A percentile compares a stretch with the other conserved stretches of the same genome.
Conservation (phyloP, 1,140 invertebrate genomes). For the Panonychus citri region DNA sequence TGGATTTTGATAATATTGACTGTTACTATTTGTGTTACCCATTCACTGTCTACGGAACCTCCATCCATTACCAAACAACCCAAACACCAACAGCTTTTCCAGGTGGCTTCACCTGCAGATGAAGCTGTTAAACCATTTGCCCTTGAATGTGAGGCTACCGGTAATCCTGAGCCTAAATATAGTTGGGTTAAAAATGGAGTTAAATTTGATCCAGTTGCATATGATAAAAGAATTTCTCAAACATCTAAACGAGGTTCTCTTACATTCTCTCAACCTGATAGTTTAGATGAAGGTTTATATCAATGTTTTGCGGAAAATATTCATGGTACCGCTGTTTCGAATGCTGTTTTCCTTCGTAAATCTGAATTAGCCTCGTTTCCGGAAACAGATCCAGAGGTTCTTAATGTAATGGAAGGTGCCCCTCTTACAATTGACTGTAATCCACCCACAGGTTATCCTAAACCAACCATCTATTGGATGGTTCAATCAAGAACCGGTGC, state of each 20-base stretch:
- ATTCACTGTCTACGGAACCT: conserved; percentile 29
- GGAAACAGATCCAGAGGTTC: conserved; percentile 28
- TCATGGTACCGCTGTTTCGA: conserved; percentile 76
- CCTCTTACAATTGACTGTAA: conserved; percentile 63
- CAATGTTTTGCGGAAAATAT: conserved; percentile 91
- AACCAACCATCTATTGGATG: conserved; percentile 78
- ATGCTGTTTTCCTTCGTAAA: conserved; percentile 80
- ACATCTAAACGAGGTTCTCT: conserved; percentile 73
- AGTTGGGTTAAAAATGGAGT: conserved; percentile 90
- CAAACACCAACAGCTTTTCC: conserved; percentile 65
- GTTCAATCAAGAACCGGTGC: conserved; percentile 43
- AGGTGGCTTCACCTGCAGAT: conserved; percentile 44
- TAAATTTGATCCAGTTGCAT: conserved; percentile 59
- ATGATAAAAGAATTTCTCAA: conserved; percentile 75
- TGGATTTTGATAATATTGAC: too few species aligned
- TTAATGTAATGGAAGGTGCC: conserved; percentile 48
- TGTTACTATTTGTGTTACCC: too few species aligned
- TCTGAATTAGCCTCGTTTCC: conserved; percentile 79
- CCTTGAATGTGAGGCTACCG: conserved; percentile 80
- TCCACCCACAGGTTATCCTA: conserved; percentile 79
- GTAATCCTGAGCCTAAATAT: conserved; percentile 70
- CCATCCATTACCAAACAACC: conserved; percentile 73
- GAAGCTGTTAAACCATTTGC: conserved; percentile 81
- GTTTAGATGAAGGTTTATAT: conserved; percentile 76
- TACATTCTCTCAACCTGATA: conserved; percentile 57